Base-by-base conservation (phyloP, 37 sponge, comb jelly and placozoan genomes). In the Beroe forskalii region DNA sequence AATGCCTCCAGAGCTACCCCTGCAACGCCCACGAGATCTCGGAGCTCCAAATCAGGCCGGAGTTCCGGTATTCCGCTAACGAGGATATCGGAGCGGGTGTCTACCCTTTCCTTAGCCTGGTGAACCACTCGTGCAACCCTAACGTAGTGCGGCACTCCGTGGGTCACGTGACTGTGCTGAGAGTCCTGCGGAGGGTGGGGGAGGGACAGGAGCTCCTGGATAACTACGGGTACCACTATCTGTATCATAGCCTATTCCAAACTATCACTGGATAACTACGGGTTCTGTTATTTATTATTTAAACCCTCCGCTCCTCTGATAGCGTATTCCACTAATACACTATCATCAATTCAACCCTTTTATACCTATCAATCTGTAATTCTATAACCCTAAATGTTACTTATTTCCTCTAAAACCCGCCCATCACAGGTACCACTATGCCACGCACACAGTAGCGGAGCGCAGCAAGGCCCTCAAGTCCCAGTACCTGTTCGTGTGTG, bases 11-110 rank as follows among this genome's bases (percentile, higher is more conserved):
- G 86, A 80, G 86, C 35, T 80, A 42, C 86, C 86, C 86, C 0
- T 80, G 86, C 30, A 80, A 80, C 86, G 86, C 86, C 42, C 86
- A 80, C 30, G 86, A 80, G 31, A 80, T 80, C 12, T 80, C 86
- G 4, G 86, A 80, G 27, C 55, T 80, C 17, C 55, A 44, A 24
- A 22, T 80, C 17, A 41, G n/a, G 8, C 43, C 37, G 4, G 40
- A 80, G n/a, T 80, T 80, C 86, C 40, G 86, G 28, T 80, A 42
- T 43, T 80, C 86, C 9, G 44, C 55, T 27, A 44, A 44, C 23
- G 86, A 39, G 35, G 86, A 80, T n/a, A 80, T 80, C 1, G 86
- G 86, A 41, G 86, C 86, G 0, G 86, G 86, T 4, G 86, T 48
- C 22, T 80, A 28, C 40, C 86, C 86, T 3, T 80, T 80, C 35